A percentile compares a stretch with the other conserved stretches of the same genome.
These are phyloP conservation scores for Hippocampus abdominalis DNA, from an alignment of 2,113 vertebrate genomes.

Conservation along the genomic window DNA sequence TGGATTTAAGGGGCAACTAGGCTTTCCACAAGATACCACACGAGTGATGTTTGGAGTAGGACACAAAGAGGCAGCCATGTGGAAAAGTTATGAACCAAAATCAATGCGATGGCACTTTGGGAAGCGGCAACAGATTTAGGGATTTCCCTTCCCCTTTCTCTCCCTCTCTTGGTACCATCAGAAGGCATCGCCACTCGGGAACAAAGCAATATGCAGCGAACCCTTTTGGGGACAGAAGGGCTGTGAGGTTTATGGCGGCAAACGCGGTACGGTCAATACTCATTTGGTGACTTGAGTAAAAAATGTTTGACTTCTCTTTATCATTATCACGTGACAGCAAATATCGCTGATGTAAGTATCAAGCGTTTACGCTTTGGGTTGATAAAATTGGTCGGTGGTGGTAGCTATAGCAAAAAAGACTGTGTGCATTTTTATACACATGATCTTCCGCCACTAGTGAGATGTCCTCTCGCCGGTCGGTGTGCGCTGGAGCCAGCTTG, in stretches of 20 bases:
- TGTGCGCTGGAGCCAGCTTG: too few species aligned
- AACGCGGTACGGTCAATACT: slow-evolving; percentile 40
- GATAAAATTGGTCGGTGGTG: too few species aligned
- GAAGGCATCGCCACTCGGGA: slow-evolving; percentile 26
- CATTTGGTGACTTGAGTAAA: slow-evolving; percentile 26
- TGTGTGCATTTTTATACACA: too few species aligned
- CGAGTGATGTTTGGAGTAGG: slow-evolving; percentile 45
- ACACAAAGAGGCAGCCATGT: slow-evolving; percentile 45
- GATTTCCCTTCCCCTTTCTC: slow-evolving; percentile 50
- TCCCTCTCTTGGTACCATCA: slow-evolving; percentile 37
- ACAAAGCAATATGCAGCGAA: slow-evolving; percentile 37
- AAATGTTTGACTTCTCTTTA: too few species aligned
- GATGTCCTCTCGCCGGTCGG: too few species aligned
- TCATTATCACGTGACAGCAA: too few species aligned
- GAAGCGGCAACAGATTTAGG: slow-evolving; percentile 64
- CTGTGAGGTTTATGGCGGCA: slow-evolving; percentile 27
- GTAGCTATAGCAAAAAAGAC: too few species aligned
- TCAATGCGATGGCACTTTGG: slow-evolving; percentile 78
- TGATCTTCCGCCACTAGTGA: too few species aligned
- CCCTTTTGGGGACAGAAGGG: slow-evolving; percentile 36
- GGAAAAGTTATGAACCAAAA: slow-evolving; percentile 72
- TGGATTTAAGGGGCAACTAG: slow-evolving; percentile 46
- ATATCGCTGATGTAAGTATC: too few species aligned
- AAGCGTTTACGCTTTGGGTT: too few species aligned
- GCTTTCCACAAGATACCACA: slow-evolving; percentile 44